A percentile compares a stretch with the other conserved stretches of the same genome.
phyloP scores from a whole-genome alignment of 2,113 vertebrate genomes.

The Tetrax tetrax region DNA sequence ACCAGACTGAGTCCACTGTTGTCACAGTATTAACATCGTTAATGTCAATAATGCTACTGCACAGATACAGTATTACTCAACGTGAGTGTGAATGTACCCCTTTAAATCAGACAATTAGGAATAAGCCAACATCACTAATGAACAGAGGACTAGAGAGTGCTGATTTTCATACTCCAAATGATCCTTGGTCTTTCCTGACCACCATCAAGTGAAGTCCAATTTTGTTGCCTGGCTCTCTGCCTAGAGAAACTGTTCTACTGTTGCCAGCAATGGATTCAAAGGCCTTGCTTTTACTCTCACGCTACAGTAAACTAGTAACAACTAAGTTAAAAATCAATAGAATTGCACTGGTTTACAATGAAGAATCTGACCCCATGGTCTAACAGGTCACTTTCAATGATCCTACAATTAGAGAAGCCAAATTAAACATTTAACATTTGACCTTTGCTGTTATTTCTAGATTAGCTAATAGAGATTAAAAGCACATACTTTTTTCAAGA shows the following conservation, averaged over 20 bases:
- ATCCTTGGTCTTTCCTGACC: neutral
- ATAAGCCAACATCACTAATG: neutral
- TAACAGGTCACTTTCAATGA: slow-evolving; percentile 12
- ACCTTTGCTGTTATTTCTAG: neutral
- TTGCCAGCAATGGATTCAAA: neutral
- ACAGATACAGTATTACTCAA: neutral
- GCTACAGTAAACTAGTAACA: neutral
- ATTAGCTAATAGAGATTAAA: neutral
- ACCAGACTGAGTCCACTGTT: neutral
- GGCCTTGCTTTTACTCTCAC: neutral
- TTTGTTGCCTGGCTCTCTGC: neutral
- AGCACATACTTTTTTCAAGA: neutral
- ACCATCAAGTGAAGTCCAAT: neutral
- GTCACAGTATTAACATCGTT: neutral
- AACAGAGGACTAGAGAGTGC: neutral
- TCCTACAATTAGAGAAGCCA: neutral
- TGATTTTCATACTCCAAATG: neutral
- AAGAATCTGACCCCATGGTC: neutral
- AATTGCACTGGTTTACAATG: neutral
- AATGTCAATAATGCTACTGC: neutral
- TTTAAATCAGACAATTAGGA: neutral
- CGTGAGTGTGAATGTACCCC: neutral
- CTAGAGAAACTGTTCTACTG: neutral
- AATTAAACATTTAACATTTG: slow-evolving; percentile 7
- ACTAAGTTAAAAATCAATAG: neutral